Base-by-base conservation (phyloP, 2,113 vertebrate genomes). In the Lepidothrix coronata region DNA sequence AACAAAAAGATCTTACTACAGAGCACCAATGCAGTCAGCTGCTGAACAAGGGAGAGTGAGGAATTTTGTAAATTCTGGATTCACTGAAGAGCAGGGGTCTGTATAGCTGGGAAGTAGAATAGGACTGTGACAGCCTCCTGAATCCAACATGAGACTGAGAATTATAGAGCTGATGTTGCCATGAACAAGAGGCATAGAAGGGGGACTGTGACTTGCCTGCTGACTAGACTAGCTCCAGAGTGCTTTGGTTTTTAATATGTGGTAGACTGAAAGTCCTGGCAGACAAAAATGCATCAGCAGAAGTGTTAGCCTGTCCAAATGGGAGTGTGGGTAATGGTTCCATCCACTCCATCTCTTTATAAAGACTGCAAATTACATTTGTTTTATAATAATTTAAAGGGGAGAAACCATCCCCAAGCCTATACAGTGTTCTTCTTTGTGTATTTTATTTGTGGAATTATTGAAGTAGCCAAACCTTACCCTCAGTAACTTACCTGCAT, bases 71-170 rank as follows among this genome's bases (percentile, higher is more conserved):
- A 61, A 24, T 49, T 78, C 44, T 48, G 35, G 33, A 11, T 54
- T 21, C 9, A 8, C 20, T 49, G 1, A 31, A 68, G 49, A 66
- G 14, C 12, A 20, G 35, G 8, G 6, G 1, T 39, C 15, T 12
- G 0, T n/a, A 3, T 1, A 39, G 12, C 61, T 87, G 54, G 24
- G 39, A 82, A 78, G 14, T 2, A 5, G 14, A 11, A 39, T 2
- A 49, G 58, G 31, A 27, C 41, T 51, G 19, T 7, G 14, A 9
- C 39, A 75, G 23, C 30, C 24, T 39, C 12, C 11, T 1, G 8
- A 68, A 54, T 4, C 11, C 68, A 17, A 0, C 8, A n/a, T 41
- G 41, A 39, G 39, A 28, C 21, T 37, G 37, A 37, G 49, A 1
- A 1, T 51, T 62, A 6, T 0, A 35, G 66, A 59, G 49, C 20